These are phyloP conservation scores for Spilarctia lutea DNA, from an alignment of 2,888 invertebrate genomes.

Conservation along the genomic window DNA sequence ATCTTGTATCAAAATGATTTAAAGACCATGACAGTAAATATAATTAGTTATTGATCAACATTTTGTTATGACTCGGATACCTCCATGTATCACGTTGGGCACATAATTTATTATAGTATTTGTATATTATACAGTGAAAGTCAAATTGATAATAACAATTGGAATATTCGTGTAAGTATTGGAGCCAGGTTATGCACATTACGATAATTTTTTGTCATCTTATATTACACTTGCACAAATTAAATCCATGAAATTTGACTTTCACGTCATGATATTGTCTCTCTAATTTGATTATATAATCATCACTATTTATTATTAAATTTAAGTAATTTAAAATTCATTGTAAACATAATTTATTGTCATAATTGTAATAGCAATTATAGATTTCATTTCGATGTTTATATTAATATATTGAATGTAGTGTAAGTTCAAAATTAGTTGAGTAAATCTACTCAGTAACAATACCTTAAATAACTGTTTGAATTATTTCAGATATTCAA, in stretches of 20 bases:
- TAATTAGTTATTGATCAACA: constrained; percentile 82
- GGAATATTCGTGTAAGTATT: constrained; percentile 41
- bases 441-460: constrained; percentile 76
- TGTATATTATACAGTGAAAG: constrained; percentile 67
- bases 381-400: constrained; percentile 85
- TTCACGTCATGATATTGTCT: constrained; percentile 82
- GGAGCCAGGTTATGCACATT: constrained; percentile 33
- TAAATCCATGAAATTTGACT: constrained; percentile 64
- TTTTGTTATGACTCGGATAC: constrained; percentile 77
- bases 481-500: constrained; percentile 74
- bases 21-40: constrained; percentile 78
- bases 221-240: constrained; percentile 56
- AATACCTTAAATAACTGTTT: constrained; percentile 72
- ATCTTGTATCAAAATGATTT: constrained; percentile 73
- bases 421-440: constrained; percentile 81
- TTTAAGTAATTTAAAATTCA: constrained; percentile 84
- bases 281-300: constrained; percentile 84
- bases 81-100: constrained; percentile 65
- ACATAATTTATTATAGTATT: constrained; percentile 66
- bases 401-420: constrained; percentile 81
- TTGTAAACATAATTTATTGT: constrained; percentile 83
- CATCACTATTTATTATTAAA: constrained; percentile 84
- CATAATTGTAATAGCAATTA: constrained; percentile 82
- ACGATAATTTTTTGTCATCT: constrained; percentile 34
- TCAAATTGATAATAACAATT: constrained; percentile 57